Evolutionary conservation across 1,140 invertebrate species (phyloP).

Genomic region (Dolichoris vasculosae): DNA sequence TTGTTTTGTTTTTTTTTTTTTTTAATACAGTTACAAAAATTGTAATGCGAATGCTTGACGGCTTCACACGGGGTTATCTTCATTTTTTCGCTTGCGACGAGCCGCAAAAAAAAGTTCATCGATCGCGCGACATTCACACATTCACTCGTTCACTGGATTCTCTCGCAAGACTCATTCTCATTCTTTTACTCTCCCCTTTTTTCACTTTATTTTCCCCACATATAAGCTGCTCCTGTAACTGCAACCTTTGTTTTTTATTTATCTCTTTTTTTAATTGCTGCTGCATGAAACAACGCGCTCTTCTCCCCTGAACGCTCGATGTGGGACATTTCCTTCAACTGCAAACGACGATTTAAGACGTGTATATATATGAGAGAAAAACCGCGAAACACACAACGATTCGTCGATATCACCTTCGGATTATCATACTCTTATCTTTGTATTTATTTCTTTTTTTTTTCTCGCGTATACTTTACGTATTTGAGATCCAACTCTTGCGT

Average conservation of each 20-base stretch:
- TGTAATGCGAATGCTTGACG: conserved; percentile 56
- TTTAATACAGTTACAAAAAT: conserved; percentile 72
- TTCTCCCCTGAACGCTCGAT: conserved; percentile 32
- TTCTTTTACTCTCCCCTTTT: conserved; percentile 46
- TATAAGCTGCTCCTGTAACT: conserved; percentile 68
- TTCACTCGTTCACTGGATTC: conserved; percentile 54
- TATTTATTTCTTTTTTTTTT: conserved; percentile 8
- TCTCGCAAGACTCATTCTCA: conserved; percentile 44
- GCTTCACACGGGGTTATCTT: conserved; percentile 49
- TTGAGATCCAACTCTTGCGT: conserved; percentile 42
- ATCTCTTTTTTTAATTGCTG: conserved; percentile 51
- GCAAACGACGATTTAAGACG: conserved; percentile 41
- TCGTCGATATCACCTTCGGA: conserved; percentile 19
- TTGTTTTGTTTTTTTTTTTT: neutral
- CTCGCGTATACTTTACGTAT: conserved; percentile 17
- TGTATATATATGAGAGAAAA: conserved; percentile 14
- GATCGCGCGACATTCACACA: conserved; percentile 33
- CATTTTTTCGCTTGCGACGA: conserved; percentile 39
- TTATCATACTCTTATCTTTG: conserved; percentile 16
- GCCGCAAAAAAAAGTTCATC: conserved; percentile 48
- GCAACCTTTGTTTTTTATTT: conserved; percentile 68
- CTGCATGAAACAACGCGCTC: conserved; percentile 39
- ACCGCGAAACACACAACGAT: conserved; percentile 4
- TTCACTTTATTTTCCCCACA: conserved; percentile 40
- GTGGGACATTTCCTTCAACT: conserved; percentile 17